Percentiles rank a stretch among this genome's conserved stretches.
Conservation (phyloP, 1,140 invertebrate species). For the Lamellibrachia luymesi region DNA sequence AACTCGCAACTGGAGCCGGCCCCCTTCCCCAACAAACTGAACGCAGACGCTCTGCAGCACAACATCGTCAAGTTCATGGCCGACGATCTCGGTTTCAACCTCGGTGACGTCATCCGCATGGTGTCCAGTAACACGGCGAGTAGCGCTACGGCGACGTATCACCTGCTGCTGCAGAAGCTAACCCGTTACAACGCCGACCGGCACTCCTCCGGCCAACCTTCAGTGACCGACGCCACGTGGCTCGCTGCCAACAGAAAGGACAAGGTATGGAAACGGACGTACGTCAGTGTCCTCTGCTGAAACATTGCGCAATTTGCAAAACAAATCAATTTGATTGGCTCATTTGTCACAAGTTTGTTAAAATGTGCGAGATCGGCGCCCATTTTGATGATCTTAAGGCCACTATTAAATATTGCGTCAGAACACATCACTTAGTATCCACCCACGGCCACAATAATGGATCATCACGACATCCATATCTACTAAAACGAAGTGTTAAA, state of each 20-base stretch:
- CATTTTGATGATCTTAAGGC: no score
- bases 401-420: not conserved
- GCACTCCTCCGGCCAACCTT: not conserved
- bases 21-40: constrained; percentile 39
- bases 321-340: no score
- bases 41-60: constrained; percentile 41
- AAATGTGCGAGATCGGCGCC: no score
- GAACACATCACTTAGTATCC: not conserved
- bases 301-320: no score
- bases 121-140: constrained; percentile 50
- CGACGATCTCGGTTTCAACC: constrained; percentile 43
- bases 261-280: not conserved
- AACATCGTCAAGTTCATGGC: constrained; percentile 51
- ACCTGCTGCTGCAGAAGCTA: constrained; percentile 41
- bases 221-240: not conserved
- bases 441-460: not conserved
- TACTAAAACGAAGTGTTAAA: not conserved
- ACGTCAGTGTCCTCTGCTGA: no score
- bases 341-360: no score
- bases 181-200: constrained; percentile 31
- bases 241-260: not conserved
- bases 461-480: not conserved
- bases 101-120: constrained; percentile 48
- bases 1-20: constrained; percentile 31
- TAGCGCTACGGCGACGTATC: constrained; percentile 48